phyloP scores from a whole-genome alignment of 2,888 invertebrate genomes.

The Sphaerophoria taeniata region DNA sequence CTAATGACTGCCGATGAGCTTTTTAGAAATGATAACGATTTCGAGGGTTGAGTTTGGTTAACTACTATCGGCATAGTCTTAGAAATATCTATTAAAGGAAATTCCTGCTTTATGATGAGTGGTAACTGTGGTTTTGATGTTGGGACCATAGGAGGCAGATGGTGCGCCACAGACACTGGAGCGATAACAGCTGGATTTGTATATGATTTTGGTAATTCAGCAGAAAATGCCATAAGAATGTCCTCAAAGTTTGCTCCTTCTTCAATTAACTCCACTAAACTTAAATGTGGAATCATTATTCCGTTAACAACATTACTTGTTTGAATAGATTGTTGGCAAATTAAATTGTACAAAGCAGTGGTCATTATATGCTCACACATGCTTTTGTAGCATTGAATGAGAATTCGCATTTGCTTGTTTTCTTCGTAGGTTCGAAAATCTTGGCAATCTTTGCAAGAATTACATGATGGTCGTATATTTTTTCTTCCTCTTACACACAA shows the following conservation, averaged over 20 bases:
- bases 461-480: conserved; percentile 92
- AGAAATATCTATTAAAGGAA: conserved; percentile 60
- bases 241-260: conserved; percentile 92
- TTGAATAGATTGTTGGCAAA: conserved; percentile 81
- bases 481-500: conserved; percentile 93
- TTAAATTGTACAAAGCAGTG: conserved; percentile 86
- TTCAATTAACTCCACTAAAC: conserved; percentile 89
- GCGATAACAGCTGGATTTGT: conserved; percentile 87
- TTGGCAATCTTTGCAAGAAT: conserved; percentile 92
- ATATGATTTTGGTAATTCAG: conserved; percentile 89
- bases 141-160: conserved; percentile 17
- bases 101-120: conserved; percentile 63
- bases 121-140: conserved; percentile 50
- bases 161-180: conserved; percentile 77
- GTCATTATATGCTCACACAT: conserved; percentile 92
- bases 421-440: conserved; percentile 91
- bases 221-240: conserved; percentile 87
- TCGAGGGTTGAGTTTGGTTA: conserved; percentile 30
- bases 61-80: conserved; percentile 38
- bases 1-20: conserved; percentile 55
- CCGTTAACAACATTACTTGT: conserved; percentile 82
- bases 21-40: conserved; percentile 46
- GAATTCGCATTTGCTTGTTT: conserved; percentile 90
- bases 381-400: conserved; percentile 94
- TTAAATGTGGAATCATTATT: conserved; percentile 82